A percentile compares a stretch with the other conserved stretches of the same genome.
These are phyloP conservation scores for Cherax quadricarinatus DNA, from an alignment of 1,140 invertebrate genomes.

Conservation along the genomic window DNA sequence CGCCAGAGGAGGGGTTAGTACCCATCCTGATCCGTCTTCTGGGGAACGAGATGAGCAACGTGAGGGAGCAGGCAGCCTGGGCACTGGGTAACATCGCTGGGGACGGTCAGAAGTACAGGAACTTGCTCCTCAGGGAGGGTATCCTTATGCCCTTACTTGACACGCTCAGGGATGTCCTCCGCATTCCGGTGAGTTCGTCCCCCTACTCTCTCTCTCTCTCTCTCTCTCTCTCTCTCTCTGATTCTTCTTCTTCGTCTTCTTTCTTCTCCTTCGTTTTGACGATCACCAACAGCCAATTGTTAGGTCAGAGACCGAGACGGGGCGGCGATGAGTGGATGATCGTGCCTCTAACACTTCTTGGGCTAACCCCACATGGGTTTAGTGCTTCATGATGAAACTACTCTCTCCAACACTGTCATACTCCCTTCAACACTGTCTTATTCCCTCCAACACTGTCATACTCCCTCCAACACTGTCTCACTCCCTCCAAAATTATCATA, in stretches of 20 bases:
- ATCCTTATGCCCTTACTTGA: constrained; percentile 28
- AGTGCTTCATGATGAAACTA: too few relatives aligned
- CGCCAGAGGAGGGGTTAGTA: constrained; percentile 90
- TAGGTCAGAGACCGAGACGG: too few relatives aligned
- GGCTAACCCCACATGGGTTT: too few relatives aligned
- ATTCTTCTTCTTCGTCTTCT: constrained; percentile 70
- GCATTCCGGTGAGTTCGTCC: not conserved
- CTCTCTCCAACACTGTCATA: too few relatives aligned
- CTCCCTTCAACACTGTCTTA: too few relatives aligned
- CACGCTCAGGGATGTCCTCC: constrained; percentile 1
- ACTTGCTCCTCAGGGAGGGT: constrained; percentile 90
- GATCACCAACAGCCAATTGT: too few relatives aligned
- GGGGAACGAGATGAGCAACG: constrained; percentile 80
- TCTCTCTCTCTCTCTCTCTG: constrained; percentile 50
- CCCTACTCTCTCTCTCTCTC: not conserved
- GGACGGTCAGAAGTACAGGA: constrained; percentile 79
- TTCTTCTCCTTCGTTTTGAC: constrained; percentile 79
- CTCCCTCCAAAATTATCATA: too few relatives aligned
- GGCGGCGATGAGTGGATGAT: too few relatives aligned
- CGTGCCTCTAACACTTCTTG: too few relatives aligned
- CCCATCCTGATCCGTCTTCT: constrained; percentile 84
- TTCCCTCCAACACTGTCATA: too few relatives aligned
- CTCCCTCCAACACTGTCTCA: too few relatives aligned
- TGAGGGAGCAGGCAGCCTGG: constrained; percentile 98
- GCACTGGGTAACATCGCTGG: constrained; percentile 97